These are phyloP conservation scores for Dasyornis broadbenti DNA, from an alignment of 2,113 vertebrate species.

Conservation along the genomic window DNA sequence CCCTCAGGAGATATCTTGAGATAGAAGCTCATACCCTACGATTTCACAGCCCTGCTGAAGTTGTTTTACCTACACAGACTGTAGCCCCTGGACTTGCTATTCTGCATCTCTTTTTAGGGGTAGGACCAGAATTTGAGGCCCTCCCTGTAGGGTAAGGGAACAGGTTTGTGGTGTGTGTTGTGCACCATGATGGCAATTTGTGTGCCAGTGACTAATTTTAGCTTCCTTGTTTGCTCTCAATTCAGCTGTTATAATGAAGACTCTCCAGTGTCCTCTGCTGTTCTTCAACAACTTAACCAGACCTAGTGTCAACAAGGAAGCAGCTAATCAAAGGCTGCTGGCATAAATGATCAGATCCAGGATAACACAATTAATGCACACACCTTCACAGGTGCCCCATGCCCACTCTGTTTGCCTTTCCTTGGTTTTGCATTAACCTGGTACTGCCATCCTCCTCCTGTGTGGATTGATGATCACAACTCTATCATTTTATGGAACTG, in stretches of 20 bases:
- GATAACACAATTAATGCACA: background rate
- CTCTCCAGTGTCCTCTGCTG: background rate
- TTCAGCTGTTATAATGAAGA: background rate
- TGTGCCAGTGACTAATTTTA: background rate
- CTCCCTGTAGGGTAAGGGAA: background rate
- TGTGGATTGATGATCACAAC: background rate
- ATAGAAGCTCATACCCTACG: background rate
- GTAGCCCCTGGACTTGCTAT: background rate
- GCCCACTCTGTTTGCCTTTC: background rate
- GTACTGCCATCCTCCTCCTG: background rate
- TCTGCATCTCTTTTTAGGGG: background rate
- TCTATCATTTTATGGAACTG: background rate
- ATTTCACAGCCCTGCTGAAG: background rate
- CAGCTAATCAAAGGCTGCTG: background rate
- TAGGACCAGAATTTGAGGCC: background rate
- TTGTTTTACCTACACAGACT: background rate
- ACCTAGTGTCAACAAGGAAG: conserved; percentile 25
- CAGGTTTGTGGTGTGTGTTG: background rate
- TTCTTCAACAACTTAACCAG: background rate
- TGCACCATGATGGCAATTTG: background rate
- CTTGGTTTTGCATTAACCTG: background rate
- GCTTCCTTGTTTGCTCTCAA: background rate
- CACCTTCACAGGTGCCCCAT: background rate
- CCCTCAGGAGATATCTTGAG: background rate
- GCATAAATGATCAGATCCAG: background rate